Evolutionary conservation across 2,797 vertebrate genomes (phyloP).

Genomic region (Hybognathus amarus): DNA sequence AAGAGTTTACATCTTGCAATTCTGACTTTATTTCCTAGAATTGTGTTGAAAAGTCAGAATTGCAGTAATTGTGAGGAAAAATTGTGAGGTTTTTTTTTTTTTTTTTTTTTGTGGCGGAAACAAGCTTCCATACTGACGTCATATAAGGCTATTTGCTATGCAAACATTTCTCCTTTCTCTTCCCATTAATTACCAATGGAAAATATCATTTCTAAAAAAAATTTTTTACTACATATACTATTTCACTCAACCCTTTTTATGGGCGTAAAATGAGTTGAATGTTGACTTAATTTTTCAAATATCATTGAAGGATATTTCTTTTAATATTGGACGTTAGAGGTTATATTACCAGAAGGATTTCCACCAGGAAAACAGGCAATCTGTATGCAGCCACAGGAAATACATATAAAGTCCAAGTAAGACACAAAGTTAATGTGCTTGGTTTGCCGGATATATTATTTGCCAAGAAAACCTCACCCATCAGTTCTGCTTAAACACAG

Average conservation of each 20-base stretch:
- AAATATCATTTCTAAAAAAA: not conserved
- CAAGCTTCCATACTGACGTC: too few species aligned
- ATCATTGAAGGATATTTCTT: not conserved
- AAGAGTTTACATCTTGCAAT: not conserved
- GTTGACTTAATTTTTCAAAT: conserved; percentile 12
- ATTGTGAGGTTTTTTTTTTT: too few species aligned
- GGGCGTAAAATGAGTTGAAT: not conserved
- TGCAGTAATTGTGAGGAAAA: too few species aligned
- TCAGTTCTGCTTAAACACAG: not conserved
- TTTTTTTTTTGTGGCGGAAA: too few species aligned
- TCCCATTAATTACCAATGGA: not conserved
- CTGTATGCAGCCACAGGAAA: conserved; percentile 32
- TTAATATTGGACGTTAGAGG: not conserved
- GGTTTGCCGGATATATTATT: conserved; percentile 29
- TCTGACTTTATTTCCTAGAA: too few species aligned
- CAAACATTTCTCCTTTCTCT: not conserved
- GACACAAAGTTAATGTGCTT: conserved; percentile 1
- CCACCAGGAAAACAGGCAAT: conserved; percentile 25
- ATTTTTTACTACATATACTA: conserved; percentile 14
- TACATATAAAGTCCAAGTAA: not conserved
- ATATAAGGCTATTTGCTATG: too few species aligned
- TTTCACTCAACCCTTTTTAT: not conserved
- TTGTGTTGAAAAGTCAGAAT: too few species aligned
- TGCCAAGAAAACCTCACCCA: conserved; percentile 42
- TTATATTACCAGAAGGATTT: conserved; percentile 14